These are phyloP conservation scores for Cryptomyrus ogoouensis DNA, from an alignment of 2,113 vertebrate species.

Conservation along the genomic window DNA sequence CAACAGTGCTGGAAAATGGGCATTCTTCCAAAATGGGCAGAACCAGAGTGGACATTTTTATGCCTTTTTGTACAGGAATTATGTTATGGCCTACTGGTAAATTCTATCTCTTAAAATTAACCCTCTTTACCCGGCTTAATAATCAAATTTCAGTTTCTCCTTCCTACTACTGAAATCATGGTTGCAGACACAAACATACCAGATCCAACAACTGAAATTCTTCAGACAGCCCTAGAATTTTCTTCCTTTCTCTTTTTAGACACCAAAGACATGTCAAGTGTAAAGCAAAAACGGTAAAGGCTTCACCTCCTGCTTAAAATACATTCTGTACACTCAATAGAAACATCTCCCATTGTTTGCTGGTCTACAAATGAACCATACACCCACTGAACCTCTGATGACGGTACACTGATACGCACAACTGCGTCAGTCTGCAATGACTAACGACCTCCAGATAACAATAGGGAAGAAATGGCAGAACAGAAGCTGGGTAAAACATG, in stretches of 20 bases:
- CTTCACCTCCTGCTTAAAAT: background rate
- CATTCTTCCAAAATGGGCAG: slow-evolving; percentile 21
- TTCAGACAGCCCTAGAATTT: background rate
- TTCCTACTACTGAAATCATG: background rate
- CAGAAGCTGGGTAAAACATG: background rate
- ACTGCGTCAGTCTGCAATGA: background rate
- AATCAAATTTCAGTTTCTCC: background rate
- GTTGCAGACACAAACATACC: background rate
- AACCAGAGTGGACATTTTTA: background rate
- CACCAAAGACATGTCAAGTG: background rate
- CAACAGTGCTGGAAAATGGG: slow-evolving; percentile 17
- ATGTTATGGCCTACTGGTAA: background rate
- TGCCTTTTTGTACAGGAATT: background rate
- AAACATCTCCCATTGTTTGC: background rate
- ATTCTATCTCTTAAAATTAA: background rate
- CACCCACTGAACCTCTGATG: background rate
- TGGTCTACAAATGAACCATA: background rate
- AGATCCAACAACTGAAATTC: background rate
- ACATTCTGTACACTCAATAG: background rate
- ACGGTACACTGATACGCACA: background rate
- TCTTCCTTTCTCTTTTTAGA: background rate
- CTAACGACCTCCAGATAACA: background rate
- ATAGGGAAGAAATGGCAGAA: background rate
- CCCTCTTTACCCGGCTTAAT: background rate
- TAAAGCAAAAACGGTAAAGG: background rate